Evolutionary conservation across 2,888 invertebrate species (phyloP), one percentile per base, ranked within the genome.

Genomic region (Drosophila barbarae): DNA sequence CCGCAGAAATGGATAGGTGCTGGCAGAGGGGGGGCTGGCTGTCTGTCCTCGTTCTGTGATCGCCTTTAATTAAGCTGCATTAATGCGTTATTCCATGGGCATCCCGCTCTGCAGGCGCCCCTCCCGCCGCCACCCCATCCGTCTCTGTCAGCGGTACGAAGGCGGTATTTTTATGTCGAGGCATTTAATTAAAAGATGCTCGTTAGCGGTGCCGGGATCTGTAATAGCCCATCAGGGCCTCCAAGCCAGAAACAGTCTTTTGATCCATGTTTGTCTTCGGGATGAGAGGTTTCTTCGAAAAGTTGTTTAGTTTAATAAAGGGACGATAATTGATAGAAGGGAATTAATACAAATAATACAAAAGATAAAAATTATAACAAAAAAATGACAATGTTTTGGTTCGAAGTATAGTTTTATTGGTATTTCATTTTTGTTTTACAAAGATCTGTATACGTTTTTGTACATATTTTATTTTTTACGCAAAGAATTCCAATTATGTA

Each of bases 161-260:
- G 41, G 46, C 36, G 71, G 69, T 58, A 66, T 58, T 74, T 75
- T 50, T 61, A 63, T 73, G 75, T 69, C 52, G 10, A 58, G 63
- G 54, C 66, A 69, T 75, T 75, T 75, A 76, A 75, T 75, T 75
- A 71, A 71, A 75, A 74, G 70, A 76, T 73, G 73, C 76, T 75
- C 59, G 59, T 54, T 50, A 54, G 53, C 50, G 15, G 15, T 21
- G 49, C 28, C 18, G 54, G 54, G 54, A 55, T 72, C 69, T 54
- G 39, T 54, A 57, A 57, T 58, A 41, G 57, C 56, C 26, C 26
- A 1, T 0, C 18, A 56, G 30, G 32, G 38, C 26, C 57, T 21
- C 15, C 34, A 36, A 32, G 21, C 21, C 53, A 7, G 30, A 39
- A 39, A 44, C 26, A 28, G 12, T 13, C 3, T 30, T 28, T 21